Evolutionary conservation across 1,140 invertebrate genomes (phyloP).

Genomic region (Drosophila nigrodunni): DNA sequence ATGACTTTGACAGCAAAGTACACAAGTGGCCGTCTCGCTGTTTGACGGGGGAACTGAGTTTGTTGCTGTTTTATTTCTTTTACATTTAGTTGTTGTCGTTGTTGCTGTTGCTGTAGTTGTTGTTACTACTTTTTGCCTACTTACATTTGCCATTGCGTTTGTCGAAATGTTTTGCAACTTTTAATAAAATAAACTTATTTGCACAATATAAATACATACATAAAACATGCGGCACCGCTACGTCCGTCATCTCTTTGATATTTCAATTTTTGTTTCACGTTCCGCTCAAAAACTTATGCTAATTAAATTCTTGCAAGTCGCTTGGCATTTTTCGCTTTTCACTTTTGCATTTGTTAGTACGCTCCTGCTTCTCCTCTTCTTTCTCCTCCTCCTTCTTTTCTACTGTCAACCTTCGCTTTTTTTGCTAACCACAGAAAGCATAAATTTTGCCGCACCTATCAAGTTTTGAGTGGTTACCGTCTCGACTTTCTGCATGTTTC

Average conservation of each 20-base stretch:
- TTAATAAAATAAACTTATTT: slow-evolving; percentile 70
- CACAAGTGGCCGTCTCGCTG: slow-evolving; percentile 48
- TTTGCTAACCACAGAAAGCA: slow-evolving; percentile 38
- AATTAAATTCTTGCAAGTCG: slow-evolving; percentile 64
- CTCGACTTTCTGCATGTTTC: slow-evolving; percentile 5
- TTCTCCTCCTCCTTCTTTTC: neutral
- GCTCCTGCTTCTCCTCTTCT: neutral
- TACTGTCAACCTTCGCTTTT: slow-evolving; percentile 9
- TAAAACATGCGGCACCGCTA: slow-evolving; percentile 44
- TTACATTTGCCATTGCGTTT: slow-evolving; percentile 52
- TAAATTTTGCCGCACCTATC: slow-evolving; percentile 42
- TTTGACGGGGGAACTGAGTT: neutral
- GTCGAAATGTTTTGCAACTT: slow-evolving; percentile 61
- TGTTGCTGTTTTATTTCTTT: slow-evolving; percentile 6
- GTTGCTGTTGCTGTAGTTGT: neutral
- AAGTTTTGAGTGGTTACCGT: slow-evolving; percentile 46
- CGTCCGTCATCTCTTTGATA: slow-evolving; percentile 49
- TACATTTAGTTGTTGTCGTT: slow-evolving; percentile 5
- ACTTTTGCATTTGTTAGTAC: slow-evolving; percentile 28
- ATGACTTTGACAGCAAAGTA: slow-evolving; percentile 65
- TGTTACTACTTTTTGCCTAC: slow-evolving; percentile 42
- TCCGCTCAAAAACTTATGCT: slow-evolving; percentile 56
- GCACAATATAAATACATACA: slow-evolving; percentile 58
- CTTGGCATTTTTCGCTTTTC: slow-evolving; percentile 50
- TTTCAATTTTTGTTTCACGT: slow-evolving; percentile 56